Evolutionary conservation across 1,140 invertebrate species (phyloP).

Genomic region (Zaprionus lachaisei): DNA sequence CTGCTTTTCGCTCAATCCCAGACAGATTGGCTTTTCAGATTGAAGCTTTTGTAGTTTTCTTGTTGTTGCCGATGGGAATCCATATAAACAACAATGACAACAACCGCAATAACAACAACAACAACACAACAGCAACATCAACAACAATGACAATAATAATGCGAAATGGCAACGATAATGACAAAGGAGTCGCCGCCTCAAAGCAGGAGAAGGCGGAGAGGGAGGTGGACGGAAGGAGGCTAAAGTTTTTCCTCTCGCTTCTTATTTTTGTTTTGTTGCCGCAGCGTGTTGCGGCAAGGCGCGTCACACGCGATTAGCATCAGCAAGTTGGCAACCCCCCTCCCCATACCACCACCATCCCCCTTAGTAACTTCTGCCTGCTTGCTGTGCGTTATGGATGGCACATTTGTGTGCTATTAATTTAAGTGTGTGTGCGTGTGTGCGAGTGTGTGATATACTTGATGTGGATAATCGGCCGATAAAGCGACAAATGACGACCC

Average conservation of each 20-base stretch:
- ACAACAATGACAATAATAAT: slow-evolving; percentile 50
- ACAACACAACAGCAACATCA: slow-evolving; percentile 9
- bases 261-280: background rate
- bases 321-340: slow-evolving; percentile 39
- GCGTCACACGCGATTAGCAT: slow-evolving; percentile 66
- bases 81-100: slow-evolving; percentile 32
- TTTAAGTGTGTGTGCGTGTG: slow-evolving; percentile 43
- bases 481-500: slow-evolving; percentile 69
- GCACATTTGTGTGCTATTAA: slow-evolving; percentile 73
- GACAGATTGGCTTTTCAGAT: slow-evolving; percentile 53
- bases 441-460: slow-evolving; percentile 29
- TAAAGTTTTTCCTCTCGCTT: slow-evolving; percentile 18
- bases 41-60: slow-evolving; percentile 37
- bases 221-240: background rate
- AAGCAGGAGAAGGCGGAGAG: background rate
- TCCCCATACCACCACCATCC: background rate
- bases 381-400: slow-evolving; percentile 60
- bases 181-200: slow-evolving; percentile 39
- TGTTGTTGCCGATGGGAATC: slow-evolving; percentile 38
- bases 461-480: slow-evolving; percentile 68
- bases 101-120: slow-evolving; percentile 12
- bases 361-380: background rate
- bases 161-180: slow-evolving; percentile 57
- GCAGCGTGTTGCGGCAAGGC: slow-evolving; percentile 29
- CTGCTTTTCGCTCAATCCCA: slow-evolving; percentile 24